Percentiles rank a stretch among this genome's conserved stretches.
phyloP scores from a whole-genome alignment of 2,797 vertebrate species.

The Pseudomugil tenellus region DNA sequence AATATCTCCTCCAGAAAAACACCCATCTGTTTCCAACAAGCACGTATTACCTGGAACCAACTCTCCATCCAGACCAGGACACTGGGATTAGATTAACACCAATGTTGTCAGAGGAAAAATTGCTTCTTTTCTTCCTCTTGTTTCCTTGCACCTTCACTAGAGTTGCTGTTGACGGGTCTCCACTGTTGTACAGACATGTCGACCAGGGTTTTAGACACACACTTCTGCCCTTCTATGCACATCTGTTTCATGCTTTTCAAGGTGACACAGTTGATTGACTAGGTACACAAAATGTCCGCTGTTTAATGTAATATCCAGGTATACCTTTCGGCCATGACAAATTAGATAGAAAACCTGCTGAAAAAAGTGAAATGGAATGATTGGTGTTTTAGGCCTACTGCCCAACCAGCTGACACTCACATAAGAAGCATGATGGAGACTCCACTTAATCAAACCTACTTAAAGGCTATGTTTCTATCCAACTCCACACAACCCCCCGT shows the following conservation, averaged over 20 bases:
- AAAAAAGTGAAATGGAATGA: constrained; percentile 57
- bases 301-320: constrained; percentile 75
- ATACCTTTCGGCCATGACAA: constrained; percentile 71
- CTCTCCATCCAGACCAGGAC: constrained; percentile 45
- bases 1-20: constrained; percentile 60
- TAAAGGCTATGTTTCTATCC: constrained; percentile 42
- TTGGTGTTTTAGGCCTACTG: constrained; percentile 62
- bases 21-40: constrained; percentile 58
- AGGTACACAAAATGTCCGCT: constrained; percentile 70
- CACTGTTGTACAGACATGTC: constrained; percentile 73
- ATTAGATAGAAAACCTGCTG: constrained; percentile 58
- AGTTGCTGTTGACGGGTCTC: constrained; percentile 44
- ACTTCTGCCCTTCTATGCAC: constrained; percentile 28
- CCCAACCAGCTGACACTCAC: constrained; percentile 55
- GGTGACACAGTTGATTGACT: constrained; percentile 65
- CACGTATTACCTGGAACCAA: constrained; percentile 55
- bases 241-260: constrained; percentile 59
- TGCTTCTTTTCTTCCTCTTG: constrained; percentile 41
- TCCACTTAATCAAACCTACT: constrained; percentile 63
- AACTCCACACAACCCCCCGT: constrained; percentile 19
- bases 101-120: constrained; percentile 62
- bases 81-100: constrained; percentile 55
- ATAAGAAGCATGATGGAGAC: constrained; percentile 46
- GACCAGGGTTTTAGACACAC: constrained; percentile 48
- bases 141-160: constrained; percentile 54